A percentile compares a stretch with the other conserved stretches of the same genome.
Conservation (phyloP, 2,888 invertebrate species). For the Saturnia pavonia region DNA sequence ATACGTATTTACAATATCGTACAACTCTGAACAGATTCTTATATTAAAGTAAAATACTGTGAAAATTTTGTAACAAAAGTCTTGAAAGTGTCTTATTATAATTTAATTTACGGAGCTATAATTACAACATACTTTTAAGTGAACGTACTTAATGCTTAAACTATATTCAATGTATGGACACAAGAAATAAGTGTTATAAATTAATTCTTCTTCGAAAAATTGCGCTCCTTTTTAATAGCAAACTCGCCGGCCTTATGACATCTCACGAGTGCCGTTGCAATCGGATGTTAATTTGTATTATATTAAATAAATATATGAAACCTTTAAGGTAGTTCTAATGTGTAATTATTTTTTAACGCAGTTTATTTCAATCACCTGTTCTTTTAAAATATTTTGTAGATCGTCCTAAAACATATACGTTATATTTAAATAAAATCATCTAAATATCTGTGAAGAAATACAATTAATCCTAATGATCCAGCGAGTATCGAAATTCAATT, state of each 20-base stretch:
- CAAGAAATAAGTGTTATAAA: too few species aligned
- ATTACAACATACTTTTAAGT: neutral
- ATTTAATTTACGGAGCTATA: too few species aligned
- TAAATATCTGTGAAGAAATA: neutral
- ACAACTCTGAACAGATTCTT: neutral
- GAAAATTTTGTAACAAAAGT: neutral
- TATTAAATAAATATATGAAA: too few species aligned
- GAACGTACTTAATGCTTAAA: neutral
- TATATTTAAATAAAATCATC: too few species aligned
- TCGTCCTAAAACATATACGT: too few species aligned
- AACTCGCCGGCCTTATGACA: too few species aligned
- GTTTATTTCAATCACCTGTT: neutral
- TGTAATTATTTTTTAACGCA: neutral
- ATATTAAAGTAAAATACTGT: neutral
- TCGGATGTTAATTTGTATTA: too few species aligned
- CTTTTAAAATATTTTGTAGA: too few species aligned
- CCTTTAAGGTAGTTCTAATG: too few species aligned
- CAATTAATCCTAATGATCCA: constrained; percentile 47
- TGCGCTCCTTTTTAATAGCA: too few species aligned
- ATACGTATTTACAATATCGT: neutral
- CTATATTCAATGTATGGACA: neutral
- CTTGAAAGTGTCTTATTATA: neutral
- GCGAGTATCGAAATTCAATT: constrained; percentile 45
- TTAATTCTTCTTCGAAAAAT: too few species aligned
- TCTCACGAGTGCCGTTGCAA: too few species aligned